Evolutionary conservation across 2,888 invertebrate genomes (phyloP).

Genomic region (Adelphocoris suturalis): DNA sequence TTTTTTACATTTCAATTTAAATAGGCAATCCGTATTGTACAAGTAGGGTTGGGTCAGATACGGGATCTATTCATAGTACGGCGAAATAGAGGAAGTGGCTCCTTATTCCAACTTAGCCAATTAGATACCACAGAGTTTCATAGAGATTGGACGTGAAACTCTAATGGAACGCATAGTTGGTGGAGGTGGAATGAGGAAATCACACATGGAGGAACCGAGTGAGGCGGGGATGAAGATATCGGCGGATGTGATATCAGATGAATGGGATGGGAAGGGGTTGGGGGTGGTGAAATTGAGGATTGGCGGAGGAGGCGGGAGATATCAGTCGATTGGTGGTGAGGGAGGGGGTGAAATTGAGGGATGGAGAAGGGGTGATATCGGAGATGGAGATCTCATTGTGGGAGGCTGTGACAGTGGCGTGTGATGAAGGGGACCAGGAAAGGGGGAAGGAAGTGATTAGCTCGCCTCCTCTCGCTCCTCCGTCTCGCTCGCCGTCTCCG

Average conservation of each 20-base stretch:
- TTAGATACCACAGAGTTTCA: too few species aligned
- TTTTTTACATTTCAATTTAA: too few species aligned
- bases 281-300: background rate
- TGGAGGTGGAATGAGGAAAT: background rate
- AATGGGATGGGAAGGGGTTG: background rate
- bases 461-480: background rate
- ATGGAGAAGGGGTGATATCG: background rate
- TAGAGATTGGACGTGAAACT: background rate
- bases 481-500: background rate
- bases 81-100: too few species aligned
- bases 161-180: background rate
- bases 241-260: conserved; percentile 20
- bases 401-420: conserved; percentile 14
- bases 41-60: too few species aligned
- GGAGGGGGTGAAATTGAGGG: background rate
- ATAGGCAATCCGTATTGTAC: too few species aligned
- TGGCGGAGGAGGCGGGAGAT: background rate
- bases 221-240: conserved; percentile 29
- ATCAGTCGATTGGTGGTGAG: background rate
- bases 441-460: conserved; percentile 35
- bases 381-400: conserved; percentile 24
- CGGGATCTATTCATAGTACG: too few species aligned
- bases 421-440: conserved; percentile 36
- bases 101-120: too few species aligned
- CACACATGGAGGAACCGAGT: background rate